These are phyloP conservation scores for Scytalopus superciliaris DNA, from an alignment of 2,113 vertebrate genomes.

Conservation along the genomic window DNA sequence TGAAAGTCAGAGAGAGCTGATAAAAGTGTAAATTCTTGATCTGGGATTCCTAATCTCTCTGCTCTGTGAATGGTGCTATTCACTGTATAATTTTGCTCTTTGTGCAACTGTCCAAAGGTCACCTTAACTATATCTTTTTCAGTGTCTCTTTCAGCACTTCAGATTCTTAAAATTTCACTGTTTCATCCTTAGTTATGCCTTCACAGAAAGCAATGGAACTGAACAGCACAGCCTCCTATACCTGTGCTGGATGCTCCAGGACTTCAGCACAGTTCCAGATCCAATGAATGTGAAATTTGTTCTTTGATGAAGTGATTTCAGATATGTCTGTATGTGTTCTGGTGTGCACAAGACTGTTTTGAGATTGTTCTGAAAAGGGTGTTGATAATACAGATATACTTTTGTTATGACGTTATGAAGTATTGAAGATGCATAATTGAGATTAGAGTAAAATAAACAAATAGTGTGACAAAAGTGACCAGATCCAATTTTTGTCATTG, in stretches of 20 bases:
- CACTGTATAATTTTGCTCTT: not conserved
- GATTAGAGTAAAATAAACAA: not conserved
- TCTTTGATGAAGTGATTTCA: not conserved
- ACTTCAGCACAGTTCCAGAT: not conserved
- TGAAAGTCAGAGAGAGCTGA: not conserved
- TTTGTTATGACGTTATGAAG: not conserved
- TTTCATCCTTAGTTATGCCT: not conserved
- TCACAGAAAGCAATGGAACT: not conserved
- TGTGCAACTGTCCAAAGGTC: not conserved
- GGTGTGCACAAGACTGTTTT: not conserved
- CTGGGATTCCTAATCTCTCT: not conserved
- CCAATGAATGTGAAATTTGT: not conserved
- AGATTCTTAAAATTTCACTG: not conserved
- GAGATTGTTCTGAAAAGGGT: not conserved
- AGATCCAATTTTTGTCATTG: not conserved
- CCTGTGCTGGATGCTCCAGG: not conserved
- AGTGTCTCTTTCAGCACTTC: not conserved
- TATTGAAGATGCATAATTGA: rapidly evolving
- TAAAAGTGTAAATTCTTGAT: not conserved
- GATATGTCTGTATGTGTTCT: not conserved
- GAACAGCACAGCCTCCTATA: not conserved
- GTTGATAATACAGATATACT: not conserved
- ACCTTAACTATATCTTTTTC: not conserved
- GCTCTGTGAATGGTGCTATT: not conserved
- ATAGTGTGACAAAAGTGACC: not conserved